These are phyloP conservation scores for Timema cristinae DNA, from an alignment of 2,888 invertebrate species.

Conservation along the genomic window DNA sequence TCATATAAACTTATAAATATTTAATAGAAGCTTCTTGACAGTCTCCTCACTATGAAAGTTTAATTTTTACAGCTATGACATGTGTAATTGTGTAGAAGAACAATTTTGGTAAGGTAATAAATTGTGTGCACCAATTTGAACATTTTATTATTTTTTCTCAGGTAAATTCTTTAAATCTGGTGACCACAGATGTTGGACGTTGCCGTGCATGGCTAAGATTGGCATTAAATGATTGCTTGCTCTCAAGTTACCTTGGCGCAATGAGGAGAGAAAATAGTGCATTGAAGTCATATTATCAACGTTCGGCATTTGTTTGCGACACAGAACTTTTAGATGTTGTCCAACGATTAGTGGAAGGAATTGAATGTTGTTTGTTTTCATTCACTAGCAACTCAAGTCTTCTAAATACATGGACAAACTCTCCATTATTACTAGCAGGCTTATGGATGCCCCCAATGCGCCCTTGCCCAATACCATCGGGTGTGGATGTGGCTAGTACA, in stretches of 20 bases:
- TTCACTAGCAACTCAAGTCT: constrained; percentile 81
- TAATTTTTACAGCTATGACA: too few species aligned
- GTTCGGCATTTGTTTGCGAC: constrained; percentile 78
- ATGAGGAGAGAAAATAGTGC: constrained; percentile 73
- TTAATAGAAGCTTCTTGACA: too few species aligned
- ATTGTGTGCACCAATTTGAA: too few species aligned
- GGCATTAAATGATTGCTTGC: constrained; percentile 80
- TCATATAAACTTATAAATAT: too few species aligned
- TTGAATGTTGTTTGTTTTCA: constrained; percentile 63
- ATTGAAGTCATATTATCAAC: constrained; percentile 77
- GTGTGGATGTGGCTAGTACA: constrained; percentile 70
- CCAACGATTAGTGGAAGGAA: constrained; percentile 68
- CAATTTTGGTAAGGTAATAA: too few species aligned
- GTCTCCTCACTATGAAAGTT: too few species aligned
- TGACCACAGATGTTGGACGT: constrained; percentile 85
- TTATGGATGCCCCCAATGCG: constrained; percentile 78
- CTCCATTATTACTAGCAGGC: constrained; percentile 77
- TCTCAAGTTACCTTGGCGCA: constrained; percentile 81
- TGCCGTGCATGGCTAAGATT: constrained; percentile 89
- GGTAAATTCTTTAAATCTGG: constrained; percentile 71
- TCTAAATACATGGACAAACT: constrained; percentile 83
- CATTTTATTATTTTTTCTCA: constrained; percentile 34
- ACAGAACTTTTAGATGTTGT: constrained; percentile 73
- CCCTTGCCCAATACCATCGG: constrained; percentile 58
- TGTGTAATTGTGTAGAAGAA: too few species aligned